Evolutionary conservation across 1,140 invertebrate species (phyloP).

Genomic region (Caligus rogercresseyi): DNA sequence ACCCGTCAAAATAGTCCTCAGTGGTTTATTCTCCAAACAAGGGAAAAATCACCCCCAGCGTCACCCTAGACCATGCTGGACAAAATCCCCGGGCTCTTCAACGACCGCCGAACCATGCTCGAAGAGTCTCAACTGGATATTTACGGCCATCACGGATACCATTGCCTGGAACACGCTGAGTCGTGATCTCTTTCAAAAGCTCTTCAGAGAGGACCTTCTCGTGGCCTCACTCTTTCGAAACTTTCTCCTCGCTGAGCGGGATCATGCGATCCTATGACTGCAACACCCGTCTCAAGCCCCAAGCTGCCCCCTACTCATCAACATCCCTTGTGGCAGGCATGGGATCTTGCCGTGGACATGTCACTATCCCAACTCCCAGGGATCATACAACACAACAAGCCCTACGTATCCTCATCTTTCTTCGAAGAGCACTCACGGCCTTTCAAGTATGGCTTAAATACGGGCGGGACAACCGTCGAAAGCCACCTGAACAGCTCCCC

Average conservation of each 20-base stretch:
- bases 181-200: conserved; percentile 78
- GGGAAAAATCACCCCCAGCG: conserved; percentile 21
- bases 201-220: conserved; percentile 93
- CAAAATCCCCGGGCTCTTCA: conserved; percentile 46
- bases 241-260: conserved; percentile 84
- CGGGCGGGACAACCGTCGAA: conserved; percentile 48
- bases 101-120: conserved; percentile 90
- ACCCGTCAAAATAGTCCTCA: conserved; percentile 86
- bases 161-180: conserved; percentile 96
- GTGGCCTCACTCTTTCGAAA: conserved; percentile 94
- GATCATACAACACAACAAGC: conserved; percentile 22
- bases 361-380: conserved; percentile 59
- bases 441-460: conserved; percentile 86
- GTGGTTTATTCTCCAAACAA: conserved; percentile 46
- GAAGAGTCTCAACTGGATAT: conserved; percentile 98
- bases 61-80: conserved; percentile 22
- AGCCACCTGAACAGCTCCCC: conserved; percentile 86
- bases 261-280: conserved; percentile 93
- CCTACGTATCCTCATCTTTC: conserved; percentile 57
- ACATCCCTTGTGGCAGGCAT: conserved; percentile 84
- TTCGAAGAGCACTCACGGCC: conserved; percentile 94
- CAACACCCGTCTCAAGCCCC: conserved; percentile 74
- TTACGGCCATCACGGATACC: conserved; percentile 98
- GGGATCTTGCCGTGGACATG: conserved; percentile 89
- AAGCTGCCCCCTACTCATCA: conserved; percentile 67